Evolutionary conservation across 2,113 vertebrate species (phyloP), one percentile per base, ranked within the genome.

Genomic region (Steatornis caripensis): DNA sequence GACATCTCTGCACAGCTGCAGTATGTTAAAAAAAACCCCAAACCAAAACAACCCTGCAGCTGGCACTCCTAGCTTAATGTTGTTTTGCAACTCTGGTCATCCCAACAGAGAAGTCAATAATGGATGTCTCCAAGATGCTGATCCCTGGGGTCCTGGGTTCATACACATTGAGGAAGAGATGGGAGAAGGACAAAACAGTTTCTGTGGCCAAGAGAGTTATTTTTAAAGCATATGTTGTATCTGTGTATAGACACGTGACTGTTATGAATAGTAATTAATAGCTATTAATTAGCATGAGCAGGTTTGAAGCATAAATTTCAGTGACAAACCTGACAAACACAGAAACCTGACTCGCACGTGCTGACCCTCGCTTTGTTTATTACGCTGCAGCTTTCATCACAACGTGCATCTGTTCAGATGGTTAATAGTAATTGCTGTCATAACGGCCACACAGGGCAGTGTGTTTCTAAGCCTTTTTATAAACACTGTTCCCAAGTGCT

Each of bases 341-440:
- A 49, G 49, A 54, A 79, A 22, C 4, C 9, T 29, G 34, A 65
- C 36, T 80, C 0, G 0, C 19, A 7, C 0, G 1, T 34, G 4
- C 12, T 75, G 62, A 53, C 23, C 45, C 11, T 72, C 16, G 46
- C 16, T 36, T 65, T 68, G 37, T 15, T 49, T 95, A 90, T 64
- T 54, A 76, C 53, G 14, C 32, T 10, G 11, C 36, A 83, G 48
- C 11, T 83, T 89, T 82, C 70, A 51, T 89, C 41, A 30, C 12
- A 49, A 34, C 16, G 4, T 9, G 9, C 0, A 0, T 37, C 15
- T 74, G 1, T 55, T 92, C 66, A 39, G 58, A 16, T 16, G 10
- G 10, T 32, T 84, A 29, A 46, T 27, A 23, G 13, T 51, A 69
- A 62, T 18, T 80, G 37, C 32, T 68, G 5, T 76, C 57, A 71